Base-by-base conservation (phyloP, 2,797 vertebrate species). In the Rhinophrynus dorsalis region DNA sequence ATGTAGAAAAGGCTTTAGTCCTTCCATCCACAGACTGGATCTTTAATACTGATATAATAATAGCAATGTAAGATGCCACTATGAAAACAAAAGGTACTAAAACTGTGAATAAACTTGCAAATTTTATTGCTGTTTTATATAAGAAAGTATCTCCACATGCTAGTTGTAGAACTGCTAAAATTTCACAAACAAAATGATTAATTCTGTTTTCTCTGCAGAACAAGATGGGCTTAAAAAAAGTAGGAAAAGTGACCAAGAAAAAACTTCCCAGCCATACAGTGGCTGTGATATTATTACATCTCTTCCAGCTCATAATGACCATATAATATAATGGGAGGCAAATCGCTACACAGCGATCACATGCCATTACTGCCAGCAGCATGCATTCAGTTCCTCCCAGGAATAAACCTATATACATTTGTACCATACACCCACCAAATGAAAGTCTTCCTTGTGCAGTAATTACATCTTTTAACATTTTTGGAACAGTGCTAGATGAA, bases 101-200 rank as follows among this genome's bases (percentile, higher is more conserved):
- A 3, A 60, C 8, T 30, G 33, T 51, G 9, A 60, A 51, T 8
- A 67, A 45, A 35, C 55, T 59, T 17, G n/a, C 0, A 2, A 20
- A 6, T 20, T 62, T 64, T 0, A 79, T 0, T 2, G 76, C 48
- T 2, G 23, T 51, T 47, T 77, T 74, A 51, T 69, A 70, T 13
- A 58, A 67, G 3, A 72, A 76, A 0, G 69, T 79, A 35, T 82
- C 75, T 1, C 72, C 69, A 60, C 78, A 79, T 4, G 68, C 78
- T 67, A 76, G 32, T 40, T 79, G 76, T 12, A 81, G 27, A 1
- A 81, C 32, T 1, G 70, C 75, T 75, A 77, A 68, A 30, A 81
- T 44, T 12, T 82, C 81, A 67, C 83, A 81, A 13, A 79, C 74
- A 47, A 80, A 82, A 51, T 84, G 82, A 17, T 83, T 62, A 35